Percentiles rank a stretch among this genome's conserved stretches.
phyloP scores from a whole-genome alignment of 2,113 vertebrate species.

The Struthidea cinerea region DNA sequence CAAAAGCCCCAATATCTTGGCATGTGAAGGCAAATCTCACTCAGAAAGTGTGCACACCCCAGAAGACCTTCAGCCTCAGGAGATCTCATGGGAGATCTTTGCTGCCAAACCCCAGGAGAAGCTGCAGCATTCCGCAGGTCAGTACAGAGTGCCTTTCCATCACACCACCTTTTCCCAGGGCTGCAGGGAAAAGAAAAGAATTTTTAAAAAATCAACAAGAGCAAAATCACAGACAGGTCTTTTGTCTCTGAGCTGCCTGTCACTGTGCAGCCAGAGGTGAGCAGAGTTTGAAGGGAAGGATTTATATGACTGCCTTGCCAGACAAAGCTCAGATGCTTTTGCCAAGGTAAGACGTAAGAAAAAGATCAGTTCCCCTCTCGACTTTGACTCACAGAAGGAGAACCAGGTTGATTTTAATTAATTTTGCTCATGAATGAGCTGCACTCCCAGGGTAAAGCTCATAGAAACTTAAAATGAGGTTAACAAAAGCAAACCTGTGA shows the following conservation, averaged over 20 bases:
- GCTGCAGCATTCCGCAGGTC: background rate
- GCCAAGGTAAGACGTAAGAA: background rate
- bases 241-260: background rate
- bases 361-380: background rate
- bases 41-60: background rate
- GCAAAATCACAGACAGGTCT: background rate
- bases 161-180: background rate
- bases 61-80: background rate
- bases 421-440: background rate
- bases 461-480: background rate
- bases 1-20: background rate
- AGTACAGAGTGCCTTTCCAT: background rate
- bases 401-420: background rate
- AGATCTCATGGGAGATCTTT: background rate
- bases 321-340: background rate
- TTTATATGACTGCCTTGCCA: background rate
- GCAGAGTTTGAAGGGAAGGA: background rate
- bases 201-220: background rate
- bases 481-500: background rate
- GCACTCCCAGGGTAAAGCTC: background rate
- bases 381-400: background rate
- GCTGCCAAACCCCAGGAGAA: background rate
- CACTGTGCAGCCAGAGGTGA: background rate
- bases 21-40: background rate
- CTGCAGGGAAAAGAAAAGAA: background rate